phyloP scores from a whole-genome alignment of 2,113 vertebrate species.

The Chlamydotis undulata region DNA sequence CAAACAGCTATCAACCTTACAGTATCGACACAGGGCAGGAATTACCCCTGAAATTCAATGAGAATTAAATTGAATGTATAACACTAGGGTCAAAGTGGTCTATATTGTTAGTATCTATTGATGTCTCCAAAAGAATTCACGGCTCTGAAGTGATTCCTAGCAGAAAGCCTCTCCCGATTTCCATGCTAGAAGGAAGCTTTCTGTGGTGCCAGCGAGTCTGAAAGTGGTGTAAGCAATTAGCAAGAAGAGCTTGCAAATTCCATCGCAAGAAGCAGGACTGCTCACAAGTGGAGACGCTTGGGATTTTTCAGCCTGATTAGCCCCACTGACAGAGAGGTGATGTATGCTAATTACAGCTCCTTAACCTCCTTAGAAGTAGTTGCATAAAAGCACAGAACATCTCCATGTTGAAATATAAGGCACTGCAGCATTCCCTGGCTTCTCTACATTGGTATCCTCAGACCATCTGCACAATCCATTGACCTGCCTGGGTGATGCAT shows the following conservation, averaged over 20 bases:
- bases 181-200: conserved; percentile 11
- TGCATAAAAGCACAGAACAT: conserved; percentile 40
- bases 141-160: not conserved
- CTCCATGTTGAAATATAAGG: not conserved
- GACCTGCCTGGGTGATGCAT: conserved; percentile 23
- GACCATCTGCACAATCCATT: not conserved
- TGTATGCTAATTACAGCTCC: conserved; percentile 57
- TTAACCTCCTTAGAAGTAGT: conserved; percentile 41
- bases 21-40: not conserved
- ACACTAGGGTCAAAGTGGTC: not conserved
- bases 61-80: not conserved
- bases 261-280: conserved; percentile 5
- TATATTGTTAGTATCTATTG: not conserved
- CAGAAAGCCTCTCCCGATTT: not conserved
- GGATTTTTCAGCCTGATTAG: conserved; percentile 65
- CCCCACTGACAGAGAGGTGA: conserved; percentile 1
- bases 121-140: not conserved
- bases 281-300: conserved; percentile 41
- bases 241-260: conserved; percentile 46
- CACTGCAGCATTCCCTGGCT: not conserved
- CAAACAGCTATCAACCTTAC: not conserved
- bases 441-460: not conserved
- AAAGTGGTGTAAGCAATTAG: conserved; percentile 36
- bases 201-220: conserved; percentile 55
- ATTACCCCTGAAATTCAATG: not conserved